Conservation (phyloP, 1,140 invertebrate species). For the Lysiphlebus fabarum region DNA sequence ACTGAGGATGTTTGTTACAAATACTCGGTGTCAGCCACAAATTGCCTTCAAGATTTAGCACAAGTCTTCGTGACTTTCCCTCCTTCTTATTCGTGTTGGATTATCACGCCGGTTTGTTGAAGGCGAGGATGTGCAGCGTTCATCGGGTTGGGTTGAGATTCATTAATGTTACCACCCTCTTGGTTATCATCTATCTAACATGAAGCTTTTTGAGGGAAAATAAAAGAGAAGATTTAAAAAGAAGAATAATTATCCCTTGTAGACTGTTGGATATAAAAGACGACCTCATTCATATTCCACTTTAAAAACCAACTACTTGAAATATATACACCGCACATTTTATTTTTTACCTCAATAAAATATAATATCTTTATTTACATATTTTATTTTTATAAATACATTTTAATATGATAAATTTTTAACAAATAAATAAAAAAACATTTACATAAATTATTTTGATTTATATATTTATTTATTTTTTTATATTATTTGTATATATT, state of each 20-base stretch:
- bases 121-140: conserved; percentile 25
- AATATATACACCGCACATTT: too few relatives aligned
- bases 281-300: conserved; percentile 19
- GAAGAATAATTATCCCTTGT: conserved; percentile 49
- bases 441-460: too few relatives aligned
- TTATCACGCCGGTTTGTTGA: conserved; percentile 30
- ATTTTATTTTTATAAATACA: not conserved
- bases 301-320: not conserved
- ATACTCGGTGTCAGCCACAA: conserved; percentile 29
- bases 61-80: conserved; percentile 29
- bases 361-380: too few relatives aligned
- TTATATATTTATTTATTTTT: not conserved
- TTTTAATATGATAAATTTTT: not conserved
- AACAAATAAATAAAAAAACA: not conserved
- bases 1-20: not conserved
- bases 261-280: conserved; percentile 48
- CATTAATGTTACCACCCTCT: conserved; percentile 36
- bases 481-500: not conserved
- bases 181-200: conserved; percentile 38
- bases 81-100: conserved; percentile 28
- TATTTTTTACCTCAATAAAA: too few relatives aligned
- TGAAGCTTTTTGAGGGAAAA: too few relatives aligned
- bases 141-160: conserved; percentile 36
- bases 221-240: conserved; percentile 18
- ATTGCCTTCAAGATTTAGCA: conserved; percentile 38